These are phyloP conservation scores for Pterocles gutturalis DNA, from an alignment of 2,113 vertebrate species.

Conservation along the genomic window DNA sequence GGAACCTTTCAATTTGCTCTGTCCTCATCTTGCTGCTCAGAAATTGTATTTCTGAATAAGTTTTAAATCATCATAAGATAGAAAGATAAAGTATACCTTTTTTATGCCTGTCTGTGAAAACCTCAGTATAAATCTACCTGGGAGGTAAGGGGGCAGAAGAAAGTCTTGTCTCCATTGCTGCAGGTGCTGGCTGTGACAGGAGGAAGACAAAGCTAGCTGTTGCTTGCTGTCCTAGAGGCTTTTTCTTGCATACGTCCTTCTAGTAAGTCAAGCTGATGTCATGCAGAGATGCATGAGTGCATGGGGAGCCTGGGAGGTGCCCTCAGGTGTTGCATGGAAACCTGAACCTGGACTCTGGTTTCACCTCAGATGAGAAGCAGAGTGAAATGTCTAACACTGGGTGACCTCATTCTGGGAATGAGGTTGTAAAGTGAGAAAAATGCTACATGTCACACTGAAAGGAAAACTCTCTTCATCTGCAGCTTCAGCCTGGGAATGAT, in stretches of 20 bases:
- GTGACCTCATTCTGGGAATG: not conserved
- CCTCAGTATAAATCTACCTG: not conserved
- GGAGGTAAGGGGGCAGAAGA: not conserved
- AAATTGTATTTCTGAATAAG: not conserved
- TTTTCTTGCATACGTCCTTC: not conserved
- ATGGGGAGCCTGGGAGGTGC: not conserved
- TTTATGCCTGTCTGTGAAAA: not conserved
- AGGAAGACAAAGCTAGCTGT: not conserved
- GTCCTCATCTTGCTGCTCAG: not conserved
- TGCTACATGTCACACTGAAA: not conserved
- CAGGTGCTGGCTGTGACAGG: not conserved
- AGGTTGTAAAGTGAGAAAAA: not conserved
- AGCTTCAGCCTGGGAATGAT: not conserved
- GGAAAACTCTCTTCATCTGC: not conserved
- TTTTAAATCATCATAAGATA: not conserved
- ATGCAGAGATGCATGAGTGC: not conserved
- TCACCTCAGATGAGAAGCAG: rapidly evolving
- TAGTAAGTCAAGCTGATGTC: not conserved
- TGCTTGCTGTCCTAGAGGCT: not conserved
- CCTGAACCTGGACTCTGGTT: not conserved
- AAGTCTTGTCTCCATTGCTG: not conserved
- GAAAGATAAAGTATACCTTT: not conserved
- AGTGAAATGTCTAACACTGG: not conserved
- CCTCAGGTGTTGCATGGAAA: not conserved
- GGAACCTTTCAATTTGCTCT: not conserved